Base-by-base conservation (phyloP, 2,888 invertebrate species). In the Polydrusus pterygomalis region DNA sequence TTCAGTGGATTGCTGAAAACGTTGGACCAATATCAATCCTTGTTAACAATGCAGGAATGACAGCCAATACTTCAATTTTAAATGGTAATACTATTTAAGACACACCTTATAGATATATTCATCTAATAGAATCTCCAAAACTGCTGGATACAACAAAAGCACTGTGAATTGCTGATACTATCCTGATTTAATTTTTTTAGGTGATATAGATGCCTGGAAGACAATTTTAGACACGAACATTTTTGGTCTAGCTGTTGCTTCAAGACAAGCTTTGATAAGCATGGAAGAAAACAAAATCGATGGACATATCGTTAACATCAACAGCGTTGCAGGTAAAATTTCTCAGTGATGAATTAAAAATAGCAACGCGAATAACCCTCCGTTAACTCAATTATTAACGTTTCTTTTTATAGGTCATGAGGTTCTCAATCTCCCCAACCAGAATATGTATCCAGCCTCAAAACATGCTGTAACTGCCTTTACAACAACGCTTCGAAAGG, bases 181-280 rank as follows among this genome's bases (percentile, higher is more conserved):
- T 25, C 25, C 1, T 25, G 25, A 25, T 25, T 1, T 3, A 1
- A 3, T 25, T 10, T 34, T 62, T 68, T 18, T 20, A 80, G 84
- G 84, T 5, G 77, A 81, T 45, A 78, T 81, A 8, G 74, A 77
- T 8, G 74, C 73, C 5, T 84, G 84, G 83, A 80, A 78, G 54
- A 69, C 78, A 49, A 78, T 83, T 8, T 63, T 84, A 9, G 82
- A 84, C 70, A 80, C 82, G 11, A 84, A 84, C 70, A 74, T 84
- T 0, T 47, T 83, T 2, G 83, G 79, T 0, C 18, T 80, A 65
- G 78, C 79, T 17, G 77, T 83, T 8, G 81, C 80, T n/a, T 79
- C 81, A 1, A 68, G 80, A 25, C 79, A 82, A 74, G 81, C 80
- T 10, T 56, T 83, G 5, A 79, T 78, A 64, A 80, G 77, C 10